Evolutionary conservation across 1,140 invertebrate species (phyloP), one percentile per base, ranked within the genome.

Genomic region (Trichomalopsis sarcophagae): DNA sequence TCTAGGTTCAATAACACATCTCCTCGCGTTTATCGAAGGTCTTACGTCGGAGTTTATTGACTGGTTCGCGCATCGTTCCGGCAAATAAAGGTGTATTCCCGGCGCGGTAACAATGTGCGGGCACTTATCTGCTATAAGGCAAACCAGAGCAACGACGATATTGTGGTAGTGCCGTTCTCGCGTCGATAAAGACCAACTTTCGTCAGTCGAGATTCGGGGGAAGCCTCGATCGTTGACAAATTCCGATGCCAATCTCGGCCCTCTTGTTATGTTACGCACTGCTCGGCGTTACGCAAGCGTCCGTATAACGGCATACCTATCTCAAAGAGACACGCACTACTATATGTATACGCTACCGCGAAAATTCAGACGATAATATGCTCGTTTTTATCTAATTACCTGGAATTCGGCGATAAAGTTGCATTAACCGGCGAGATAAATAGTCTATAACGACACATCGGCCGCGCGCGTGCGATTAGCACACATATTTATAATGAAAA

Each of bases 381-480:
- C 66, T 76, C 40, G 44, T 76, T 82, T 76, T 82, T 82, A 82
- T 76, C 50, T 82, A 50, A 84, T 69, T 84, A 78, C 82, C 74
- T n/a, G 40, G 62, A 84, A 78, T 78, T 44, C 10, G 7, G 21
- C n/a, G 82, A 78, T 77, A 78, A 76, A 14, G 11, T 81, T 50
- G 33, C 40, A 81, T 73, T 81, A 73, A 30, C 33, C 47, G 3
- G 50, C 33, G 55, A n/a, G 44, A 40, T 74, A 55, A 81, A 81
- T 73, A 33, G 10, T 55, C 50, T 55, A 27, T 27, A 33, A 36
- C 9, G 47, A 27, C 21, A 62, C 17, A 62, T 27, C 27, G 1
- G 55, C 7, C 23, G 2, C 11, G 5, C 55, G 69, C 30, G 5
- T 33, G 47, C 50, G 14, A 82, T 82, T 82, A 33, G 40, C 50